A percentile compares a stretch with the other conserved stretches of the same genome.
phyloP scores from a whole-genome alignment of 2,888 invertebrate species.

The Melieria crassipennis region DNA sequence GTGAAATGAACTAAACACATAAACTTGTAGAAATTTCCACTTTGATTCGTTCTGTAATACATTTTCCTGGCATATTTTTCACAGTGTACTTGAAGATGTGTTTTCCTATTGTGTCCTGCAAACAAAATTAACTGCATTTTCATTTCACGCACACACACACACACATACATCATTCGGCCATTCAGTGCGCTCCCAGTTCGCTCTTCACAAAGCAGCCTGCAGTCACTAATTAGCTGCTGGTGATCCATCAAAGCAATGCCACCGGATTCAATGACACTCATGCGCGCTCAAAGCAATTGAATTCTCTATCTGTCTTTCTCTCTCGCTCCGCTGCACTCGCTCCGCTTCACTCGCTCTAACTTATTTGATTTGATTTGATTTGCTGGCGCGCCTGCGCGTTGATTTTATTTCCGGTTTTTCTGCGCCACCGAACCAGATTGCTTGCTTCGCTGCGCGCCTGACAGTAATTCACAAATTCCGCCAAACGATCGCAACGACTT shows the following conservation, averaged over 20 bases:
- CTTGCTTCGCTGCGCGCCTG: constrained; percentile 40
- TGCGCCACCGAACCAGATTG: constrained; percentile 55
- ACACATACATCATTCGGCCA: constrained; percentile 39
- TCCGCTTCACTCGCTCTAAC: neutral
- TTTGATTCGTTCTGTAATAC: too few relatives aligned
- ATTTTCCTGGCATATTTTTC: constrained; percentile 21
- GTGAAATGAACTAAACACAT: too few relatives aligned
- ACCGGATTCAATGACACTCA: neutral
- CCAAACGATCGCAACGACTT: constrained; percentile 28
- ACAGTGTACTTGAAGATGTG: constrained; percentile 39
- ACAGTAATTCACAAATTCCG: constrained; percentile 34
- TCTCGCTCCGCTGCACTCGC: neutral
- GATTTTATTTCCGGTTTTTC: constrained; percentile 55
- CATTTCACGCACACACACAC: constrained; percentile 54
- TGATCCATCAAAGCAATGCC: constrained; percentile 52
- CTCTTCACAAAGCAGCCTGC: neutral
- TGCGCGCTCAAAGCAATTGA: neutral
- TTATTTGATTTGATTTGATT: neutral
- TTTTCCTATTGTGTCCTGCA: constrained; percentile 34
- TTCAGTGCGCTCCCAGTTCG: too few relatives aligned
- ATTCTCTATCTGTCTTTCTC: constrained; percentile 4
- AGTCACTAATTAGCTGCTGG: constrained; percentile 54
- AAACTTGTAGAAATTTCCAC: too few relatives aligned
- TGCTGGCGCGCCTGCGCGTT: constrained; percentile 22
- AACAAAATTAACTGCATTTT: constrained; percentile 48